Conservation (phyloP, 2,888 invertebrate genomes). For the Lasioglossum marginatum region DNA sequence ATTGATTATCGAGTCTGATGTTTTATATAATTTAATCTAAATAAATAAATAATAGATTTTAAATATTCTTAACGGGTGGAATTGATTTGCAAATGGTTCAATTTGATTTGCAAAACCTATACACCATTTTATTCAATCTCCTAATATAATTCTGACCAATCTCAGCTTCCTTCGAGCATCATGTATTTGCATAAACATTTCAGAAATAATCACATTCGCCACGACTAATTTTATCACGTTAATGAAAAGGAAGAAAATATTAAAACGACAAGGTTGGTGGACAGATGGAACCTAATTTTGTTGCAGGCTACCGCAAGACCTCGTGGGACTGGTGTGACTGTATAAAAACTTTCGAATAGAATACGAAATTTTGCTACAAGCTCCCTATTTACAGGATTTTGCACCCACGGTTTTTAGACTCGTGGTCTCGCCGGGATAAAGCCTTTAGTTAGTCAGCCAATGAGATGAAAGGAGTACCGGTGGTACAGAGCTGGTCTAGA, state of each 20-base stretch:
- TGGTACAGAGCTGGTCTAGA: background rate
- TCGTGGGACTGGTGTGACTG: background rate
- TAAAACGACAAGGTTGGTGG: background rate
- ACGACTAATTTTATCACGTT: background rate
- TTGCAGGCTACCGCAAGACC: background rate
- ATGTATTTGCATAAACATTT: no score
- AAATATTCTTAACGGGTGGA: no score
- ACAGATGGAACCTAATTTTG: background rate
- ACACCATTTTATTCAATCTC: no score
- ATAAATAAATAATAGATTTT: no score
- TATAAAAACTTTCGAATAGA: background rate
- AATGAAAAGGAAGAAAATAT: background rate
- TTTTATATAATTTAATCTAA: no score
- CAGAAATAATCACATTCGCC: background rate
- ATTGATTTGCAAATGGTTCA: no score
- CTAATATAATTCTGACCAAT: no score
- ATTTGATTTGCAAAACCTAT: no score
- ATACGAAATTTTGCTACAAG: conserved; percentile 6
- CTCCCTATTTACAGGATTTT: background rate
- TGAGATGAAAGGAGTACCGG: background rate
- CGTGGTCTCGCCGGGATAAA: background rate
- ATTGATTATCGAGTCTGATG: no score
- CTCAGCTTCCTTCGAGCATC: no score
- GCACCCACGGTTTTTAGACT: conserved; percentile 1
- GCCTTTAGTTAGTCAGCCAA: conserved; percentile 6